phyloP scores from a whole-genome alignment of 1,140 invertebrate genomes.

The Babylonia areolata region DNA sequence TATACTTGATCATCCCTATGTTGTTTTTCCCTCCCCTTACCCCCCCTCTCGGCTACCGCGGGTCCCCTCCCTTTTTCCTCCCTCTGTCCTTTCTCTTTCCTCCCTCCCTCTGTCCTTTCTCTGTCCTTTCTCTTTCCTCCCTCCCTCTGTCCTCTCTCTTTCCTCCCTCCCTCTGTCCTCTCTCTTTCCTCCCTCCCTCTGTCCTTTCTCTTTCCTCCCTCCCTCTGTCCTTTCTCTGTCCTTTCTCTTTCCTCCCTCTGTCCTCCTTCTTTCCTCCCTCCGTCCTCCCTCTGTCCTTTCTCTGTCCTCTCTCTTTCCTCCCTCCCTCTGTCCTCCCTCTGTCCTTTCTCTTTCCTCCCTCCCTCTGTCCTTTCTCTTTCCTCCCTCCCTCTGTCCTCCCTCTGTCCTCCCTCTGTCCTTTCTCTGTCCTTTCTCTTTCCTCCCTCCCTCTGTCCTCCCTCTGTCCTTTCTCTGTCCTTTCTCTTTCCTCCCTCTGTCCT shows the following conservation, averaged over 20 bases:
- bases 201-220: not conserved
- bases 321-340: not conserved
- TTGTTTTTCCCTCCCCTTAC: too few relatives aligned
- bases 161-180: not conserved
- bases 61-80: too few relatives aligned
- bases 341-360: not conserved
- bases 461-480: not conserved
- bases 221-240: not conserved
- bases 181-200: not conserved
- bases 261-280: not conserved
- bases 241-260: not conserved
- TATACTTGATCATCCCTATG: too few relatives aligned
- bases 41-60: too few relatives aligned
- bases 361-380: not conserved
- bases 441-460: not conserved
- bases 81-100: not conserved
- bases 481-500: not conserved
- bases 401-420: not conserved
- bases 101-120: too few relatives aligned
- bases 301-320: not conserved
- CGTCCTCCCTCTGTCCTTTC: not conserved
- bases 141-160: too few relatives aligned
- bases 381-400: not conserved
- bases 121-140: too few relatives aligned
- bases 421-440: not conserved